These are phyloP conservation scores for Megalopta genalis DNA, from an alignment of 1,140 invertebrate genomes.

Conservation along the genomic window DNA sequence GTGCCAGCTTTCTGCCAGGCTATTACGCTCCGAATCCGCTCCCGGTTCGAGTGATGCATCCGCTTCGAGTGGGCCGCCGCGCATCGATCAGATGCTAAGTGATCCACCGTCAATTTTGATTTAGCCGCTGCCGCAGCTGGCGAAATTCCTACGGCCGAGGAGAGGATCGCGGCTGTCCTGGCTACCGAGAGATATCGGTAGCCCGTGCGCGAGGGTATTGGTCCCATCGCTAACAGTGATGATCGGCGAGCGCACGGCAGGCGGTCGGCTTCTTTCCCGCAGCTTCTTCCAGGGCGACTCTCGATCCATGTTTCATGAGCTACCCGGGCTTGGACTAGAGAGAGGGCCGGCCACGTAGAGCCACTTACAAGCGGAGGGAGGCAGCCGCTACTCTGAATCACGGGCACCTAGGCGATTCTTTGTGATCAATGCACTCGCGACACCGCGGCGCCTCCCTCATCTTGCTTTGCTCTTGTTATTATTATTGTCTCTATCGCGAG, in stretches of 20 bases:
- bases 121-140: too few relatives aligned
- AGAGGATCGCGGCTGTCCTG: too few relatives aligned
- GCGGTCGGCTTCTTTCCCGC: slow-evolving; percentile 58
- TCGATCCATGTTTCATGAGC: slow-evolving; percentile 66
- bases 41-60: too few relatives aligned
- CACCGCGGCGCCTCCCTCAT: slow-evolving; percentile 34
- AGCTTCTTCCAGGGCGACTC: slow-evolving; percentile 58
- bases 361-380: slow-evolving; percentile 40
- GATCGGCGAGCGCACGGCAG: slow-evolving; percentile 44
- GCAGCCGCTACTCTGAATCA: slow-evolving; percentile 56
- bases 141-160: too few relatives aligned
- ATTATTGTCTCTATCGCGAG: not conserved
- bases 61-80: too few relatives aligned
- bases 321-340: slow-evolving; percentile 32
- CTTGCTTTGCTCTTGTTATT: slow-evolving; percentile 9
- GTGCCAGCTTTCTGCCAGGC: not conserved
- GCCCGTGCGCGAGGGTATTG: slow-evolving; percentile 22
- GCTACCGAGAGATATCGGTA: not conserved
- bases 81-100: too few relatives aligned
- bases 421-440: slow-evolving; percentile 57
- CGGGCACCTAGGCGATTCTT: slow-evolving; percentile 55
- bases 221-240: slow-evolving; percentile 53
- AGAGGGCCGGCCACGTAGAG: slow-evolving; percentile 38
- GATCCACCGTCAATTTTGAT: too few relatives aligned
- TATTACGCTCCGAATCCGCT: not conserved